phyloP scores from a whole-genome alignment of 2,797 vertebrate genomes.

The Morus bassanus region DNA sequence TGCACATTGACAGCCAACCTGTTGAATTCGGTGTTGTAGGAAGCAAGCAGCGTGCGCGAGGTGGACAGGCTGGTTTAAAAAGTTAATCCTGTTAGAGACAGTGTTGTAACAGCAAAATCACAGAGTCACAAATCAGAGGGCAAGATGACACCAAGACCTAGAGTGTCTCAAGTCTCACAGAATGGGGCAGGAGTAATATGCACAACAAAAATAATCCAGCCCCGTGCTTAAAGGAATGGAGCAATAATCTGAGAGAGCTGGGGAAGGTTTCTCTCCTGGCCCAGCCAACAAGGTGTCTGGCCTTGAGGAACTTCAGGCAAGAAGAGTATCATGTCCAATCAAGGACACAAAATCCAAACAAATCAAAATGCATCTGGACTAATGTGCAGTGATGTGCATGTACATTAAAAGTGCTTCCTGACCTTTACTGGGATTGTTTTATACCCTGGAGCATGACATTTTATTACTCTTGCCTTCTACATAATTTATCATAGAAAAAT shows the following conservation, averaged over 20 bases:
- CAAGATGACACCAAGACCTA: not conserved
- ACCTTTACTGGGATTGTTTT: constrained; percentile 32
- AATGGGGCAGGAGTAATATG: not conserved
- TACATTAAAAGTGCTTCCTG: not conserved
- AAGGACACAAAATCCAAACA: not conserved
- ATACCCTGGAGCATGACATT: constrained; percentile 23
- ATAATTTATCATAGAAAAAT: constrained; percentile 51
- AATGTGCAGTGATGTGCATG: not conserved
- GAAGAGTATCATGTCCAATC: not conserved
- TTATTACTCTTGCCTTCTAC: constrained; percentile 25
- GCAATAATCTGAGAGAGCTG: not conserved
- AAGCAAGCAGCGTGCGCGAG: not conserved
- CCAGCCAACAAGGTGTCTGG: not conserved
- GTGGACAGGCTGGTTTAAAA: not conserved
- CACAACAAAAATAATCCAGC: not conserved
- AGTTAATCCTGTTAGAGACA: not conserved
- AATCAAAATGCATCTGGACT: constrained; percentile 1
- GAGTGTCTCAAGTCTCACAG: not conserved
- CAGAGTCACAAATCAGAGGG: not conserved
- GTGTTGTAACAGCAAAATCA: not conserved
- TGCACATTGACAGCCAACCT: not conserved
- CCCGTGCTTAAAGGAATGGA: not conserved
- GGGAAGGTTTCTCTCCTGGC: not conserved
- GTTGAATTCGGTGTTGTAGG: rapidly evolving
- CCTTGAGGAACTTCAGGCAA: not conserved